phyloP scores from a whole-genome alignment of 1,140 invertebrate genomes.

The Oryctes rhinoceros region DNA sequence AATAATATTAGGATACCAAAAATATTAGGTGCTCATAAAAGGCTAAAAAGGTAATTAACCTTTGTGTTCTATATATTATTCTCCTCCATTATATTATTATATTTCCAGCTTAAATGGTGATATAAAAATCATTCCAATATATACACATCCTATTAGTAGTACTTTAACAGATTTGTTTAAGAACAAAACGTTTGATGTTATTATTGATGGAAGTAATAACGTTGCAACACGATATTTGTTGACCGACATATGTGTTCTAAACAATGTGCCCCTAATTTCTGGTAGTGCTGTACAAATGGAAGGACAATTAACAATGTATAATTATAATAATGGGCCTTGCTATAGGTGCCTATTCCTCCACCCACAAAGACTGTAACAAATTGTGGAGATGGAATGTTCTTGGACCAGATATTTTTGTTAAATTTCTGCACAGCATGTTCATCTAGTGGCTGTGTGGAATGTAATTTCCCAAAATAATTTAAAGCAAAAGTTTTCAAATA shows the following conservation, averaged over 20 bases:
- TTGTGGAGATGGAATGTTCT: no score
- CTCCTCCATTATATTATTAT: background rate
- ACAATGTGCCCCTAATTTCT: constrained; percentile 82
- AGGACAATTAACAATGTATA: constrained; percentile 95
- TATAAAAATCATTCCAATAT: constrained; percentile 76
- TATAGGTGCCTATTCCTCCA: constrained; percentile 97
- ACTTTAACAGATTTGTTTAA: constrained; percentile 82
- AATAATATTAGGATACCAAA: constrained; percentile 76
- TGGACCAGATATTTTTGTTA: no score
- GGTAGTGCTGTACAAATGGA: constrained; percentile 95
- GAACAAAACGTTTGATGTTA: constrained; percentile 78
- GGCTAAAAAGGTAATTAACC: constrained; percentile 69
- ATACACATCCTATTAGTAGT: constrained; percentile 73
- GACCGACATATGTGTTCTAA: constrained; percentile 92
- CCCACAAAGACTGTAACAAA: constrained; percentile 60
- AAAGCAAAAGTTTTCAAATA: no score
- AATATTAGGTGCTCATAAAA: constrained; percentile 76
- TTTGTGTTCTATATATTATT: constrained; percentile 37
- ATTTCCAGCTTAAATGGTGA: constrained; percentile 76
- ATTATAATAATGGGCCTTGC: constrained; percentile 79
- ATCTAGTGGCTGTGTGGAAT: no score
- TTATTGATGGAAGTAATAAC: constrained; percentile 97
- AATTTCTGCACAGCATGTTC: no score
- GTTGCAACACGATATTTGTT: constrained; percentile 93
- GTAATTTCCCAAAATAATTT: no score